A percentile compares a stretch with the other conserved stretches of the same genome.
Evolutionary conservation across 1,140 invertebrate genomes (phyloP).

Genomic region (Euborellia annulipes): DNA sequence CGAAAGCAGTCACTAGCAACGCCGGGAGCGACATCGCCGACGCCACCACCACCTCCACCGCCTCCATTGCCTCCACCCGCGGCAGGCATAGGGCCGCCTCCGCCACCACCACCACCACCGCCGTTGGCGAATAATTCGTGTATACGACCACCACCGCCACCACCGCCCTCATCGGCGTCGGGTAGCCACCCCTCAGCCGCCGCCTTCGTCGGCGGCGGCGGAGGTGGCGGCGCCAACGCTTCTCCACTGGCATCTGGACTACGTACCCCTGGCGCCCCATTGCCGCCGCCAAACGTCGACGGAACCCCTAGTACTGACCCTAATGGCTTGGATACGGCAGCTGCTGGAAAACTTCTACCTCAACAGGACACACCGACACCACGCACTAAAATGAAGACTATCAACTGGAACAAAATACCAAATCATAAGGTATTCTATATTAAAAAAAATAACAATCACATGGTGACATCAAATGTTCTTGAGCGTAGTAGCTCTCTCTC

Average conservation of each 20-base stretch:
- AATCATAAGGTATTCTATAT: slow-evolving; percentile 65
- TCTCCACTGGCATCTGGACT: slow-evolving; percentile 25
- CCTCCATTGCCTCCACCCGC: slow-evolving; percentile 27
- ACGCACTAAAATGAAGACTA: slow-evolving; percentile 85
- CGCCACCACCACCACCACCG: slow-evolving; percentile 31
- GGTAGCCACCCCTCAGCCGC: slow-evolving; percentile 30
- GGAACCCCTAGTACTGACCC: slow-evolving; percentile 19
- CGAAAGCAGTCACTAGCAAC: slow-evolving; percentile 27
- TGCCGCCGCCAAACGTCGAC: slow-evolving; percentile 16
- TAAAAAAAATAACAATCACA: background rate
- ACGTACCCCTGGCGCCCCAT: slow-evolving; percentile 24
- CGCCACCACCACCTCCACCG: slow-evolving; percentile 29
- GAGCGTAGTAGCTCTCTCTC: too few relatives aligned
- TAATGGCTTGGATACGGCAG: slow-evolving; percentile 12
- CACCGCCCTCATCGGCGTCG: slow-evolving; percentile 16
- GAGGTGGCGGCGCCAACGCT: slow-evolving; percentile 19
- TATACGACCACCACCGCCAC: slow-evolving; percentile 21
- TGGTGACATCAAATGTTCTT: too few relatives aligned
- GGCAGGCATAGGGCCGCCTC: slow-evolving; percentile 18
- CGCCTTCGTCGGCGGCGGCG: slow-evolving; percentile 24
- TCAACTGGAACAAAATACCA: slow-evolving; percentile 89
- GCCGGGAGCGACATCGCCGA: slow-evolving; percentile 24
- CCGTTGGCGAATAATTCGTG: slow-evolving; percentile 13
- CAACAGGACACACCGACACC: slow-evolving; percentile 77
- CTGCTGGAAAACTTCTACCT: slow-evolving; percentile 38